Conservation (phyloP, 2,113 vertebrate genomes). For the Melozone crissalis region DNA sequence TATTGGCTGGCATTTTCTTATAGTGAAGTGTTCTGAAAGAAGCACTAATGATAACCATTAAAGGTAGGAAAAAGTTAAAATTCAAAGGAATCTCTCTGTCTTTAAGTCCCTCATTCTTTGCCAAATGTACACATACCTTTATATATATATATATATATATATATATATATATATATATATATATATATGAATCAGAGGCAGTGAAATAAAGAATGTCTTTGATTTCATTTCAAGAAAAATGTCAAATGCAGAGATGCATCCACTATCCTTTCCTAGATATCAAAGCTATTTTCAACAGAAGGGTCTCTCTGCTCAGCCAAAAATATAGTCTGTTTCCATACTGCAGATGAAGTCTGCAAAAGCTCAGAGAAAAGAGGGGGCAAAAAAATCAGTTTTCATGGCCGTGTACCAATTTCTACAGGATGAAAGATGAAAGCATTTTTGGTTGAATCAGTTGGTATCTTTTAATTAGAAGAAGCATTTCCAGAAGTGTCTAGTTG, state of each 20-base stretch:
- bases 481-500: constrained; percentile 46
- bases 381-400: constrained; percentile 35
- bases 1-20: neutral
- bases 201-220: constrained; percentile 26
- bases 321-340: constrained; percentile 61
- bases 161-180: neutral
- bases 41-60: neutral
- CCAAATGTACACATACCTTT: neutral
- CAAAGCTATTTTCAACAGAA: constrained; percentile 64
- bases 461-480: constrained; percentile 52
- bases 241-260: neutral
- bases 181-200: neutral
- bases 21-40: neutral
- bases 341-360: constrained; percentile 45
- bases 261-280: constrained; percentile 53
- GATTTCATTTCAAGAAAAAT: constrained; percentile 49
- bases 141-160: neutral
- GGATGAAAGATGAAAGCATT: constrained; percentile 59
- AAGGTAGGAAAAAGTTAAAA: neutral
- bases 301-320: constrained; percentile 41
- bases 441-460: constrained; percentile 30
- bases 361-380: constrained; percentile 7
- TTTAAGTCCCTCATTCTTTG: neutral
- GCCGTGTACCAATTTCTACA: constrained; percentile 53
- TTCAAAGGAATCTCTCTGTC: neutral